phyloP scores from a whole-genome alignment of 2,113 vertebrate species.

The Sporophila hypoxantha region DNA sequence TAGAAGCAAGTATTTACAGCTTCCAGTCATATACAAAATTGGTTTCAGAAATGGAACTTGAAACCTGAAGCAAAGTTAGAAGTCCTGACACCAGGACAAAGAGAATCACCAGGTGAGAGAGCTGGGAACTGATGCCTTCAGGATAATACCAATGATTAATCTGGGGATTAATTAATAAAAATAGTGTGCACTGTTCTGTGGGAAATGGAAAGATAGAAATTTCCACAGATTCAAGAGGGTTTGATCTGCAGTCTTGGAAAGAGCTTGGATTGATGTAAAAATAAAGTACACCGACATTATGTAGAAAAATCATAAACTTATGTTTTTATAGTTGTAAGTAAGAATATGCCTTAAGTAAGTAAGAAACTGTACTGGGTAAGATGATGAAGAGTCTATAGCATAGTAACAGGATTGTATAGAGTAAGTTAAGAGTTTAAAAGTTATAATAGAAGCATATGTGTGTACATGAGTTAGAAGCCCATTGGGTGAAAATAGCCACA shows the following conservation, averaged over 20 bases:
- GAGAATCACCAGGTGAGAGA: not conserved
- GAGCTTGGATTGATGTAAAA: not conserved
- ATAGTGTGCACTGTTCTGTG: not conserved
- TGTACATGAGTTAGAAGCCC: not conserved
- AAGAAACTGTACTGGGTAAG: not conserved
- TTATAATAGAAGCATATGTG: not conserved
- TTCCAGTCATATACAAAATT: not conserved
- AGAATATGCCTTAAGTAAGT: not conserved
- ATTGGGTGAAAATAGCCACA: not conserved
- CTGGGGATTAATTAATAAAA: not conserved
- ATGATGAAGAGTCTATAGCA: not conserved
- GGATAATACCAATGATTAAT: not conserved
- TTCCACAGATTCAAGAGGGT: not conserved
- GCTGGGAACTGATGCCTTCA: not conserved
- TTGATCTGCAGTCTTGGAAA: not conserved
- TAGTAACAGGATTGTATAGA: not conserved
- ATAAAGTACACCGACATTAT: not conserved
- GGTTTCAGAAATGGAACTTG: not conserved
- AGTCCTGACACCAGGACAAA: not conserved
- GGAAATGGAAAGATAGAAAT: not conserved
- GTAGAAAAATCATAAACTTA: not conserved
- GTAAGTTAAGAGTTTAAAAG: not conserved
- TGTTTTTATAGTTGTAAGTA: not conserved
- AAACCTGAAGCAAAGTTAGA: not conserved
- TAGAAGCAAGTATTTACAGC: not conserved